These are phyloP conservation scores for Agriotes lineatus DNA, from an alignment of 2,888 invertebrate genomes.

Conservation along the genomic window DNA sequence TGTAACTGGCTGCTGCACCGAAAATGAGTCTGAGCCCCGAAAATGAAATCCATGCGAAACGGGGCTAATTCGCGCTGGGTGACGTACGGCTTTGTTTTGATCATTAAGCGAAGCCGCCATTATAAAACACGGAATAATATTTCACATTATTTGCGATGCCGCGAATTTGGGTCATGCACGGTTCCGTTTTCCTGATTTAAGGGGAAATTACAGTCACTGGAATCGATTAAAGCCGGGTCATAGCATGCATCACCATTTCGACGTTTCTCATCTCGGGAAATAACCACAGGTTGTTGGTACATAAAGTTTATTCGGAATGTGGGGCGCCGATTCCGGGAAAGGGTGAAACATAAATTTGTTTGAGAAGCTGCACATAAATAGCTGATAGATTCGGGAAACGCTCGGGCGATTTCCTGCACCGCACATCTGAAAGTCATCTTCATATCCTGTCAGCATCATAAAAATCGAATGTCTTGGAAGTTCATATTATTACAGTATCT, in stretches of 20 bases:
- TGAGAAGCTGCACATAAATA: slow-evolving; percentile 10
- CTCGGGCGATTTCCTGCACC: background rate
- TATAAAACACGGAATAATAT: slow-evolving; percentile 6
- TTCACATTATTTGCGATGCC: slow-evolving; percentile 16
- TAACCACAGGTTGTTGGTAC: slow-evolving; percentile 39
- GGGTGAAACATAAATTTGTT: background rate
- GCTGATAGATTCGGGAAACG: background rate
- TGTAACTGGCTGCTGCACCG: no score
- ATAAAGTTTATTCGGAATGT: slow-evolving; percentile 46
- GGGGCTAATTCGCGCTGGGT: slow-evolving; percentile 3
- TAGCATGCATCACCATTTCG: slow-evolving; percentile 40
- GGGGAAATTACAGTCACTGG: slow-evolving; percentile 43
- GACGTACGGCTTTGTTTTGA: slow-evolving; percentile 21
- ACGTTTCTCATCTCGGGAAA: slow-evolving; percentile 44
- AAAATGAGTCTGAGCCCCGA: no score
- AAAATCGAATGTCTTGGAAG: no score
- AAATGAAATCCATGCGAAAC: background rate
- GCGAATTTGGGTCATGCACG: slow-evolving; percentile 24
- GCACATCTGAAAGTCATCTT: background rate
- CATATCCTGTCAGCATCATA: no score
- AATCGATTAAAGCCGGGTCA: slow-evolving; percentile 45
- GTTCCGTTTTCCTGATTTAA: slow-evolving; percentile 45
- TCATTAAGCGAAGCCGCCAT: slow-evolving; percentile 7
- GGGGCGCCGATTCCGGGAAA: slow-evolving; percentile 1
- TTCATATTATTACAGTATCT: no score